Evolutionary conservation across 2,797 vertebrate species (phyloP).

Genomic region (Rhincodon typus): DNA sequence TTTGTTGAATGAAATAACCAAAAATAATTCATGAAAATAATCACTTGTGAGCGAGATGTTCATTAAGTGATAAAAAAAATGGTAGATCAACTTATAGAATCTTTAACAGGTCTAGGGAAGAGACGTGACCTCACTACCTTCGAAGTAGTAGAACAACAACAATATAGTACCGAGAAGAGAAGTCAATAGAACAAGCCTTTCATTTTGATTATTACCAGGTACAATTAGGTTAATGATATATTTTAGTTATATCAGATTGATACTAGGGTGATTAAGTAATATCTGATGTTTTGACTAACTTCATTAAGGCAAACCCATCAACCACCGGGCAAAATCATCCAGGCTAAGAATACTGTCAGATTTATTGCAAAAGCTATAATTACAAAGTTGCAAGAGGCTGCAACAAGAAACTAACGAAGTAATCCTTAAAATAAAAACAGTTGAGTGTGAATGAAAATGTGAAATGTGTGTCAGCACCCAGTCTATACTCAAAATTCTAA

Average conservation of each 20-base stretch:
- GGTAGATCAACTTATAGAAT: neutral
- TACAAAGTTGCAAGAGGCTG: neutral
- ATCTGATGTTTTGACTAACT: neutral
- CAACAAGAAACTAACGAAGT: neutral
- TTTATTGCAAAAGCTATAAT: neutral
- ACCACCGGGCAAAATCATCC: neutral
- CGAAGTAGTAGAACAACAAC: neutral
- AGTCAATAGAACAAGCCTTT: neutral
- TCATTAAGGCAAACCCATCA: neutral
- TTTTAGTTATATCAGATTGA: neutral
- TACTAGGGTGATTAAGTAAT: neutral
- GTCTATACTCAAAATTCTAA: neutral
- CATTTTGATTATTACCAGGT: neutral
- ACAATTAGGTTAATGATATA: neutral
- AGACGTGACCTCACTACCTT: neutral
- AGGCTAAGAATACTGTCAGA: neutral
- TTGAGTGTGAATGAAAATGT: neutral
- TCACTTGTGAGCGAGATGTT: neutral
- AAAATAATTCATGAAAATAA: neutral
- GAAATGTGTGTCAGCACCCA: neutral
- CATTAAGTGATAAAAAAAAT: neutral
- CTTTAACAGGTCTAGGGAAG: neutral
- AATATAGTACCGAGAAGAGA: neutral
- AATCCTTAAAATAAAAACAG: neutral
- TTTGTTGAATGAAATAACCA: neutral